Conservation (phyloP, 2,797 vertebrate genomes). For the Molossus molossus region DNA sequence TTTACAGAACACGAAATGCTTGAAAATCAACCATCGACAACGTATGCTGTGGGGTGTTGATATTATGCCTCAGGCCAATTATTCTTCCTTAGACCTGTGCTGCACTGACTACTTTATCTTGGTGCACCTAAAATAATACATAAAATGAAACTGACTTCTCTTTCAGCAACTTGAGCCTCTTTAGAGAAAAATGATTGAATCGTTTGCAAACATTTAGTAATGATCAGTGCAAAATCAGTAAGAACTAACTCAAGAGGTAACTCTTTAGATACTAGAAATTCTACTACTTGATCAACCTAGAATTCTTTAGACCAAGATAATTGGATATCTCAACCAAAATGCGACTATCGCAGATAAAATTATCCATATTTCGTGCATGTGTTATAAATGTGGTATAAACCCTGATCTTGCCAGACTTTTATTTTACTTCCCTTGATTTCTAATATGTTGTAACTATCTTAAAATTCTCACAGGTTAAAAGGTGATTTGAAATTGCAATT, state of each 20-base stretch:
- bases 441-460: not conserved
- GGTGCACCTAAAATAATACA: not conserved
- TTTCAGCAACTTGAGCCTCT: not conserved
- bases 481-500: not conserved
- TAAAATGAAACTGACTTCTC: not conserved
- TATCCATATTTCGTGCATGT: not conserved
- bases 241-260: not conserved
- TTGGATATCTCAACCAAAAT: not conserved
- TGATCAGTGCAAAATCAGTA: not conserved
- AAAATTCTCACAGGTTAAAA: conserved; percentile 11
- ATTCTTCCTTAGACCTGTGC: not conserved
- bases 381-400: not conserved
- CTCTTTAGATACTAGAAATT: not conserved
- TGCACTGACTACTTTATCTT: not conserved
- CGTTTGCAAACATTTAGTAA: not conserved
- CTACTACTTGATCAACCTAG: not conserved
- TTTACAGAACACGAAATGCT: not conserved
- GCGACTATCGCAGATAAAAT: not conserved
- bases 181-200: not conserved
- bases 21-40: not conserved
- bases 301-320: conserved; percentile 35
- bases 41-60: too few species aligned
- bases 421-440: not conserved
- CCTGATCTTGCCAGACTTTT: not conserved
- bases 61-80: not conserved